Percentiles rank a stretch among this genome's conserved stretches.
Evolutionary conservation across 2,888 invertebrate species (phyloP).

Genomic region (Tiphia femorata): DNA sequence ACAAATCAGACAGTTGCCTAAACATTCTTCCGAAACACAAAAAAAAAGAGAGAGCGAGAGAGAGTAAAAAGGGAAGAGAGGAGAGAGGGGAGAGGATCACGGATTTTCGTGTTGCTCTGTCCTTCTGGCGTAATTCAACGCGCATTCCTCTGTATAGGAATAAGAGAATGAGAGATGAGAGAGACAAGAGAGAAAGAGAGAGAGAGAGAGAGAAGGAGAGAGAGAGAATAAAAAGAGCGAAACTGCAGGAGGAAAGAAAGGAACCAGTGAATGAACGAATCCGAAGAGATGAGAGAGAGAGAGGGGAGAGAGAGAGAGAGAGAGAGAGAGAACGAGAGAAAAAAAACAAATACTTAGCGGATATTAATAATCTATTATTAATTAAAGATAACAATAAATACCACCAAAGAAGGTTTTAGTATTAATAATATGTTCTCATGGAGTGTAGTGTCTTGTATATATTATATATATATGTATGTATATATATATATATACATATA

Average conservation of each 20-base stretch:
- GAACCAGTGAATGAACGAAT: constrained; percentile 16
- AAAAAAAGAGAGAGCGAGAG: constrained; percentile 5
- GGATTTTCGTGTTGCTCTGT: too few species aligned
- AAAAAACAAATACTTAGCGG: constrained; percentile 44
- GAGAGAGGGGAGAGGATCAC: neutral
- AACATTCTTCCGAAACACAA: neutral
- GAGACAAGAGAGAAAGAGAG: constrained; percentile 17
- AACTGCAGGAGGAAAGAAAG: constrained; percentile 18
- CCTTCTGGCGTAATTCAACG: too few species aligned
- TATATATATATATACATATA: constrained; percentile 56
- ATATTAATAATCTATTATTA: constrained; percentile 51
- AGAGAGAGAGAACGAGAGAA: constrained; percentile 14
- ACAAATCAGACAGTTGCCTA: too few species aligned
- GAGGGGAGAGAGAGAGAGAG: constrained; percentile 25
- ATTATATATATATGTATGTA: constrained; percentile 60
- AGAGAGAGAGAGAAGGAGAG: constrained; percentile 19
- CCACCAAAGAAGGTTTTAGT: constrained; percentile 58
- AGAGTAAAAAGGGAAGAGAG: too few species aligned
- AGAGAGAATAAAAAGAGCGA: too few species aligned
- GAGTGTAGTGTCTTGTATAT: constrained; percentile 69
- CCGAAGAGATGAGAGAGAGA: constrained; percentile 9
- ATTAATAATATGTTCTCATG: constrained; percentile 67
- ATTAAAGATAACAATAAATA: constrained; percentile 59
- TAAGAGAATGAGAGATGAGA: constrained; percentile 23
- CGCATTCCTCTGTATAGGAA: constrained; percentile 28